Base-by-base conservation (phyloP, 64 coral and sea anemone genomes). In the Anthopleura sola region DNA sequence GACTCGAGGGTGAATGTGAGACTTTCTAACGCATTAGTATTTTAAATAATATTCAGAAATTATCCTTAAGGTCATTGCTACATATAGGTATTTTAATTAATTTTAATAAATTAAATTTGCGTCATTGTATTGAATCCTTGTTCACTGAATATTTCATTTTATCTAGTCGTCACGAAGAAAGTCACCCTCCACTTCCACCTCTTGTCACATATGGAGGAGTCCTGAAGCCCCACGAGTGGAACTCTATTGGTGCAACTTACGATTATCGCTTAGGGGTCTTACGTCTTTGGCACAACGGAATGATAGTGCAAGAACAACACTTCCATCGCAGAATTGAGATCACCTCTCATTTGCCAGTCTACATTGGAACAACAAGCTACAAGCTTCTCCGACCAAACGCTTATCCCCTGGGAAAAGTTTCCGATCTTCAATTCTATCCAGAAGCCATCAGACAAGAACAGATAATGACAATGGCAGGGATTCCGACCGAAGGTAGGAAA, bases 261-360 rank as follows among this genome's bases (percentile, higher is more conserved):
- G 88, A 94, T 38, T 77, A 85, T 54, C 79, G 86, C 0, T 87
- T 88, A 0, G 84, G 78, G 12, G 76, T 85, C 4, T 62, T 80
- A 38, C 88, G 85, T 33, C 80, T 94, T 31, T 94, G 93, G 93
- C 93, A 94, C 77, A 55, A 94, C 75, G 93, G 93, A 34, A 84
- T 68, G 23, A 81, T 75, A 20, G 88, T 91, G 3, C 40, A 88
- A 79, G 55, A 69, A 34, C 85, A 85, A 37, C 81, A 33, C 3
- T 32, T 8, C 15, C 49, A 71, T 34, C 44, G 5, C 9, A 60
- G 48, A 54, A 83, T 90, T 79, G 88, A 91, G 21, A 85, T 95
- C 2, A 86, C 89, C 13, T 88, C 93, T 6, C 93, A 95, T 44
- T 86, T 85, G 80, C 86, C 89, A 6, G 68, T 95, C 81, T 75